Evolutionary conservation across 2,888 invertebrate genomes (phyloP), one percentile per base, ranked within the genome.

Genomic region (Latrodectus elegans): DNA sequence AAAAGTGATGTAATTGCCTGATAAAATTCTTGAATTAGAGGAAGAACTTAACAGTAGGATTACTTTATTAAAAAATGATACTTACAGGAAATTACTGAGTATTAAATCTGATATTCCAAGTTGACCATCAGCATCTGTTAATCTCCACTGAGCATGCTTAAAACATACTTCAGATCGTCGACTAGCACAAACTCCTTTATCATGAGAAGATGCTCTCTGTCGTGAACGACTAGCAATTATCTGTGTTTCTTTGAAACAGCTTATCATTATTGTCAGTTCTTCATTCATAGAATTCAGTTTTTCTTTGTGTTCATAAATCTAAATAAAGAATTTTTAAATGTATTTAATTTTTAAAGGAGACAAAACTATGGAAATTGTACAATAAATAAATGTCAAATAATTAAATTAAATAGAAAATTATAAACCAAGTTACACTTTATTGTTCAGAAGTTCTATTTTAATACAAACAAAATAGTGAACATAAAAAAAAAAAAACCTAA

Each of bases 71-170:
- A n/a, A 53, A 51, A 53, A 64, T n/a, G 15, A 1, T 26, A 92
- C 94, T 93, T 92, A 98, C 94, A 99, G 93, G 93, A 99, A 99
- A 92, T 98, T 99, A 84, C 97, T 96, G 4, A 99, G 94, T 84
- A 97, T 95, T 86, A 99, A 94, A 93, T 99, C 99, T 0, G 99
- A 97, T 90, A 99, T 97, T 87, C 99, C 99, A 81, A 99, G 95
- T 93, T 99, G 99, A 0, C 99, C 99, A 93, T 99, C 99, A 0
- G 96, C 96, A 92, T 99, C 99, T 0, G 99, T 99, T 90, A 99
- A 94, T 65, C 99, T 93, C 99, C 99, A 99, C 91, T 97, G 96
- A 8, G 99, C 99, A 91, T 97, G 97, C 93, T 99, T 98, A 93
- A 99, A 99, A 92, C 98, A 99, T 91, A 99, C 99, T 93, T 99